Conservation (phyloP, 2,113 vertebrate species). For the Osmerus eperlanus region DNA sequence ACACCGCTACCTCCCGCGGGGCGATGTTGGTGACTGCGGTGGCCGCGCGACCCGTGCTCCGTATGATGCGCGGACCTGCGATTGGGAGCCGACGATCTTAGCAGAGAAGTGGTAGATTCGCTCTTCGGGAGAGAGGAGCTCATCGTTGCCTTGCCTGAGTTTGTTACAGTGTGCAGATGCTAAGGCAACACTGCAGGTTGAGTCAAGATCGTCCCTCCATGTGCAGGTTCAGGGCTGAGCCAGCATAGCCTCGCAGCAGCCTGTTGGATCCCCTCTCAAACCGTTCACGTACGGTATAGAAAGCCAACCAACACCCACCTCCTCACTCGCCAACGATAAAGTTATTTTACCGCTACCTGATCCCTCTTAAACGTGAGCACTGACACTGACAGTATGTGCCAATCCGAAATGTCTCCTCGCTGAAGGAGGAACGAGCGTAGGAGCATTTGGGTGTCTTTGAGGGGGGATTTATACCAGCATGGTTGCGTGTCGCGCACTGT, state of each 20-base stretch:
- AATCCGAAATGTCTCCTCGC: too few relatives aligned
- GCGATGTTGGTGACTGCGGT: conserved; percentile 43
- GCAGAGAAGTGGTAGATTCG: conserved; percentile 85
- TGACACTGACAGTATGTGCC: neutral
- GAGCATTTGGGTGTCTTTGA: conserved; percentile 17
- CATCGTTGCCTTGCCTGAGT: conserved; percentile 64
- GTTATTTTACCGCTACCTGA: conserved; percentile 40
- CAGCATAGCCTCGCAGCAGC: neutral
- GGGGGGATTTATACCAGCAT: conserved; percentile 29
- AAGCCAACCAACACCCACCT: conserved; percentile 16
- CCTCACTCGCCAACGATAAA: neutral
- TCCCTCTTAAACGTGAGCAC: neutral
- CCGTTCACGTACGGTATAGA: conserved; percentile 16
- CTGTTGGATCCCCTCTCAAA: conserved; percentile 12
- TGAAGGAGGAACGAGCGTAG: neutral
- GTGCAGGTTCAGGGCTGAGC: conserved; percentile 41
- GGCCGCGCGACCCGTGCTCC: conserved; percentile 48
- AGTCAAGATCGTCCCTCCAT: conserved; percentile 30
- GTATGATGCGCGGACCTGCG: conserved; percentile 54
- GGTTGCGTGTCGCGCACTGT: conserved; percentile 27
- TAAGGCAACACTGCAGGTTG: conserved; percentile 32
- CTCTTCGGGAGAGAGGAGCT: conserved; percentile 85
- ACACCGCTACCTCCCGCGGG: conserved; percentile 47
- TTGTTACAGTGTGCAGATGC: neutral
- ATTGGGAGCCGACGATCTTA: conserved; percentile 65